These are phyloP conservation scores for Vanessa cardui DNA, from an alignment of 2,888 invertebrate genomes.

Conservation along the genomic window DNA sequence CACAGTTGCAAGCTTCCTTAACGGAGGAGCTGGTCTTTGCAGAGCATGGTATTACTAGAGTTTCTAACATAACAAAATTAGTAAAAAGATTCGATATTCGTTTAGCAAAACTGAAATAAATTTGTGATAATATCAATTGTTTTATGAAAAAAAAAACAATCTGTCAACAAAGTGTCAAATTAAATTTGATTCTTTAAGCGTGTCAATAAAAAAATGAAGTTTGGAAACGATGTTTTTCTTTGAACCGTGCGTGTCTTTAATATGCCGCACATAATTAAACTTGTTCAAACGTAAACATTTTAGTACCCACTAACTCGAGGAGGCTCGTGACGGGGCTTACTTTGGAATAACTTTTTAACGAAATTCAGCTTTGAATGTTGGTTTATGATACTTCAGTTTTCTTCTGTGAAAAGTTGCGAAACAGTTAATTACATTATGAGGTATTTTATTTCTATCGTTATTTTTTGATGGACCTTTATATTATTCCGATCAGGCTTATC, in stretches of 20 bases:
- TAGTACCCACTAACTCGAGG: constrained; percentile 62
- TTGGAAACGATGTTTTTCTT: constrained; percentile 32
- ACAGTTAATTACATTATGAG: constrained; percentile 30
- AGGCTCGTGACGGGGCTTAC: constrained; percentile 49
- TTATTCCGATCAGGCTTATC: background rate
- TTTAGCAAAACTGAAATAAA: no score
- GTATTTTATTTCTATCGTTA: constrained; percentile 12
- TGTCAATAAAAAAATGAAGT: constrained; percentile 20
- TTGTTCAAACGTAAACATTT: constrained; percentile 63
- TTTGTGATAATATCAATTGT: no score
- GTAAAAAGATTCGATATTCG: no score
- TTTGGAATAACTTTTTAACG: constrained; percentile 40
- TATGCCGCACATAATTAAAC: constrained; percentile 65
- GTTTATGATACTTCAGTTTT: constrained; percentile 39
- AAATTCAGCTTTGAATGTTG: constrained; percentile 37
- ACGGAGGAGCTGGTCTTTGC: no score
- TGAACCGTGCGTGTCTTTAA: constrained; percentile 63
- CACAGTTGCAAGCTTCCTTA: no score
- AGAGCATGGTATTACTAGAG: no score
- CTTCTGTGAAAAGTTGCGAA: constrained; percentile 36
- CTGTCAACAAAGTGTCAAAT: background rate
- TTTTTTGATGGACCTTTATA: constrained; percentile 3
- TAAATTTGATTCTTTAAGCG: constrained; percentile 12
- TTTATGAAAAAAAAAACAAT: background rate
- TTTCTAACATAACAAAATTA: no score